Percentiles rank a stretch among this genome's conserved stretches.
Evolutionary conservation across 2,113 vertebrate species (phyloP).

Genomic region (Phylloscopus trochiloides): DNA sequence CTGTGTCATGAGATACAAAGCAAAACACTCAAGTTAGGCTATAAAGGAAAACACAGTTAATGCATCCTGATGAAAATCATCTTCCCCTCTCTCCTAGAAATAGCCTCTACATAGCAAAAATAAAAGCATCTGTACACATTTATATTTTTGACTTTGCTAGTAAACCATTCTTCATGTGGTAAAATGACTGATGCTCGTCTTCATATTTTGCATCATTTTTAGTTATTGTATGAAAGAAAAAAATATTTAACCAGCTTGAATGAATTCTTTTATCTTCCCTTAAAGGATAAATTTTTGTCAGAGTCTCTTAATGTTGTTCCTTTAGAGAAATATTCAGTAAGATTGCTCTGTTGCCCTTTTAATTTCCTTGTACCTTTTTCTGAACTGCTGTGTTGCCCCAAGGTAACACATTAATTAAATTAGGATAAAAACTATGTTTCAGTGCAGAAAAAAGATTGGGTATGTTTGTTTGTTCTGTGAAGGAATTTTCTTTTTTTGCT

Average conservation of each 20-base stretch:
- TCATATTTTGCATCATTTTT: constrained; percentile 12
- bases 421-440: constrained; percentile 55
- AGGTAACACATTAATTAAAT: constrained; percentile 64
- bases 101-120: neutral
- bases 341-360: constrained; percentile 66
- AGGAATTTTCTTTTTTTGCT: neutral
- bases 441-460: constrained; percentile 17
- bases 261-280: constrained; percentile 47
- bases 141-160: neutral
- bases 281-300: constrained; percentile 19
- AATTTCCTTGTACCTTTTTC: constrained; percentile 66
- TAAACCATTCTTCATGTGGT: neutral
- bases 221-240: neutral
- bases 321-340: constrained; percentile 19
- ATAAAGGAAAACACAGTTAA: neutral
- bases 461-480: constrained; percentile 41
- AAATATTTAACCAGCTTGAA: constrained; percentile 52
- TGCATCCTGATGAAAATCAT: neutral
- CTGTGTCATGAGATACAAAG: neutral
- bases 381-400: constrained; percentile 54
- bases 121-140: neutral
- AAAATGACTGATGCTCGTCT: neutral
- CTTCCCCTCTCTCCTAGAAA: neutral
- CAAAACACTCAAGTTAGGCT: neutral
- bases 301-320: constrained; percentile 18